Evolutionary conservation across 2,888 invertebrate genomes (phyloP), one percentile per base, ranked within the genome.

Genomic region (Odontothrips loti): DNA sequence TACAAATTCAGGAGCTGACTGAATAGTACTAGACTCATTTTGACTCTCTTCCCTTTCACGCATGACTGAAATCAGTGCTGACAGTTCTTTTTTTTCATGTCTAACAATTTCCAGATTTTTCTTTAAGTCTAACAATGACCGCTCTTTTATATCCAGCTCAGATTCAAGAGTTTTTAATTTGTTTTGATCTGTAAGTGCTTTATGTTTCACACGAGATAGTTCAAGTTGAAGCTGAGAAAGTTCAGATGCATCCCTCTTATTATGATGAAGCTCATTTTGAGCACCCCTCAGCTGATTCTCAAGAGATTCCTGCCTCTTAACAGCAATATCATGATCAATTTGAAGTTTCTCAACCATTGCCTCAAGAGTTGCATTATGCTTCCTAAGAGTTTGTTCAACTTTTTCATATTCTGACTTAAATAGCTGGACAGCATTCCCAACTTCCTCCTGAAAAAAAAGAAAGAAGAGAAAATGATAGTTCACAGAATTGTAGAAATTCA

Each of bases 301-400:
- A 15, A 82, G 23, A 15, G n/a, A 15, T 17, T 48, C 80, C 78
- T 82, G 82, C 15, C 79, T 81, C 43, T 51, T n/a, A 23, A 75
- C 23, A 6, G 82, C 34, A n/a, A 27, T 79, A 0, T 82, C 81
- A 17, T 80, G 58, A 63, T 80, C 81, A 12, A 47, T 43, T 27
- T 83, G 81, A 15, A 83, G 80, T 23, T 81, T 82, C 15, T 81
- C 47, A 47, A 81, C 80, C 29, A 82, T 79, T 23, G 78, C 23
- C 75, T 82, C 82, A 27, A 83, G 75, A 47, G 81, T 81, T 15
- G 81, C 80, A 63, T 82, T 82, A 51, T 83, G 82, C 29, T 81
- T 81, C 8, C 80, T 43, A 17, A 83, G 47, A 15, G 82, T 47
- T 11, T 29, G 34, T 78, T 82, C 83, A 43, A 82, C 51, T 75